Percentiles rank a stretch among this genome's conserved stretches.
Conservation (phyloP, 2,113 vertebrate genomes). For the Steatornis caripensis region DNA sequence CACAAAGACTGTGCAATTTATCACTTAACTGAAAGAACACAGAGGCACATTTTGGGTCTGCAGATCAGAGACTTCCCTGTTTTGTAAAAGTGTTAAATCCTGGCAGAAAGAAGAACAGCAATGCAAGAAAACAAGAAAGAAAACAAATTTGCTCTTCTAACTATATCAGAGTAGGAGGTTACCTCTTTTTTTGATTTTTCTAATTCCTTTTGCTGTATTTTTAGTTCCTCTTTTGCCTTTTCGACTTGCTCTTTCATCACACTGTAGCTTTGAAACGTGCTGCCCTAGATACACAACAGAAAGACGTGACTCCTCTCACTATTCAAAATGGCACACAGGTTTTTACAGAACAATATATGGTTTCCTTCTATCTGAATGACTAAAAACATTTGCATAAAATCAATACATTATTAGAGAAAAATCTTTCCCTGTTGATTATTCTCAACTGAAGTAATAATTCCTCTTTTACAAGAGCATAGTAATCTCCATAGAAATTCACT, state of each 20-base stretch:
- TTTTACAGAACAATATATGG: neutral
- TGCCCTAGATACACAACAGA: neutral
- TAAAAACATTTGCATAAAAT: neutral
- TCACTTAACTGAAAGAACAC: neutral
- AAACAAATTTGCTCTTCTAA: neutral
- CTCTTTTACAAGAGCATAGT: neutral
- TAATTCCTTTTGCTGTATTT: constrained; percentile 31
- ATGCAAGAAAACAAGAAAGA: neutral
- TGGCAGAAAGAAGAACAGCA: neutral
- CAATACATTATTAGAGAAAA: neutral
- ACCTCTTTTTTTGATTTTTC: constrained; percentile 69
- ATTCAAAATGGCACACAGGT: neutral
- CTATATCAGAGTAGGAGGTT: neutral
- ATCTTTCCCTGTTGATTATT: neutral
- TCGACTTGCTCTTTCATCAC: constrained; percentile 43
- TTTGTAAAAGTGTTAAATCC: neutral
- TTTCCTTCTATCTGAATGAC: neutral
- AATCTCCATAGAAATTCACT: neutral
- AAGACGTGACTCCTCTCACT: neutral
- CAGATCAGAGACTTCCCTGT: neutral
- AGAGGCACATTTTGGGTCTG: neutral
- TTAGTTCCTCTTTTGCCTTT: constrained; percentile 50
- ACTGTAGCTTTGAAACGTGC: neutral
- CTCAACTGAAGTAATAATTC: neutral
- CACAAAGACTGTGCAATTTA: neutral